Evolutionary conservation across 1,140 invertebrate genomes (phyloP).

Genomic region (Drosophila pectinifera): DNA sequence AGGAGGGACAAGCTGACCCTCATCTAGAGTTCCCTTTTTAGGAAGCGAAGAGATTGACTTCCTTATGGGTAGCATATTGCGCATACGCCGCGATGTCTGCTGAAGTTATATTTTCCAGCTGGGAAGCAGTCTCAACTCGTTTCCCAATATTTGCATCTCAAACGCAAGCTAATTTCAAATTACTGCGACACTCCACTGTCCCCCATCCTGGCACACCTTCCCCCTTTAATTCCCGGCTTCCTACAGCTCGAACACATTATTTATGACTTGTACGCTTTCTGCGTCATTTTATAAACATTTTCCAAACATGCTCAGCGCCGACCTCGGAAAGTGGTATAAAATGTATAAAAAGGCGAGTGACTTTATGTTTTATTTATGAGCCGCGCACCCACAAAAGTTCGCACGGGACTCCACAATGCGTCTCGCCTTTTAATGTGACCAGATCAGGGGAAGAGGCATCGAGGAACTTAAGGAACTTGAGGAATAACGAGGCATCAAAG

Average conservation of each 20-base stretch:
- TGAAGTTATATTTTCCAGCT: conserved; percentile 41
- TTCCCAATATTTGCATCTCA: conserved; percentile 74
- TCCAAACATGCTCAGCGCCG: conserved; percentile 66
- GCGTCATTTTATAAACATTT: conserved; percentile 83
- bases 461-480: not conserved
- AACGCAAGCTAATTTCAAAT: conserved; percentile 78
- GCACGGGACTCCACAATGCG: conserved; percentile 32
- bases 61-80: conserved; percentile 25
- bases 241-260: conserved; percentile 65
- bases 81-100: conserved; percentile 28
- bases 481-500: conserved; percentile 15
- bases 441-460: not conserved
- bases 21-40: not conserved
- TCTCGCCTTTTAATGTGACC: conserved; percentile 49
- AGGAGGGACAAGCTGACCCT: conserved; percentile 34
- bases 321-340: conserved; percentile 37
- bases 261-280: conserved; percentile 81
- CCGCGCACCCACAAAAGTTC: conserved; percentile 55
- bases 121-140: conserved; percentile 38
- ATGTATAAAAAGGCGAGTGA: conserved; percentile 53
- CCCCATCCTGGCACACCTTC: not conserved
- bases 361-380: conserved; percentile 83
- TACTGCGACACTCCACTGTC: conserved; percentile 67
- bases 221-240: not conserved
- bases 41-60: not conserved